phyloP scores from a whole-genome alignment of 2,888 invertebrate genomes.

The Mantis religiosa region DNA sequence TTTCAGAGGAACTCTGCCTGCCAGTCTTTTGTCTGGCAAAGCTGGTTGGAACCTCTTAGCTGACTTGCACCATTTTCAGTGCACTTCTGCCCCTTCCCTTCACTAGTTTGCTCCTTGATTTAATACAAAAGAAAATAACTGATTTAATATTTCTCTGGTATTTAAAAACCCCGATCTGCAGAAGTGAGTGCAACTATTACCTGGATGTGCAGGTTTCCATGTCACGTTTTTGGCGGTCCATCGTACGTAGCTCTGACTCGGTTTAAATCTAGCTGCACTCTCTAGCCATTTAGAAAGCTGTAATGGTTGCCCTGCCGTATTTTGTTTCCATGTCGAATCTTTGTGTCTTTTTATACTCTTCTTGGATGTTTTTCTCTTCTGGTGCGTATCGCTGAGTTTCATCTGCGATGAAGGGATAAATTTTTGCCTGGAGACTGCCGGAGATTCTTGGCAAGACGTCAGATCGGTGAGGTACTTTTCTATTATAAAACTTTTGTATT shows the following conservation, averaged over 20 bases:
- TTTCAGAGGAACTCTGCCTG: too few relatives aligned
- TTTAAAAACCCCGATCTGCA: too few relatives aligned
- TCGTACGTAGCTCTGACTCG: constrained; percentile 65
- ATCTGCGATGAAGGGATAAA: neutral
- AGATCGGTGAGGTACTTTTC: neutral
- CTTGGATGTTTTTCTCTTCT: neutral
- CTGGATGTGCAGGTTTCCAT: constrained; percentile 3
- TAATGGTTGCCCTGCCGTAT: constrained; percentile 35
- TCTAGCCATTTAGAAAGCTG: constrained; percentile 71
- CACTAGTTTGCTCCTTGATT: too few relatives aligned
- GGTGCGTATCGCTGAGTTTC: neutral
- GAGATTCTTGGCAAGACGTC: neutral
- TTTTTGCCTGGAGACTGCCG: neutral
- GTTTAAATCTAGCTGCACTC: constrained; percentile 69
- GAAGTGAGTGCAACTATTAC: neutral
- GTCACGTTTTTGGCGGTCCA: constrained; percentile 44
- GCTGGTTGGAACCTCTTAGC: too few relatives aligned
- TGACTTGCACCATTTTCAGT: too few relatives aligned
- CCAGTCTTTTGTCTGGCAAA: too few relatives aligned
- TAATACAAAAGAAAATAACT: neutral
- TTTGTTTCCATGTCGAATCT: neutral
- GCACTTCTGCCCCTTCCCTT: too few relatives aligned
- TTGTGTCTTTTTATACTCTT: neutral
- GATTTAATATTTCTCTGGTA: too few relatives aligned
- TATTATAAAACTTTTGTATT: neutral